These are phyloP conservation scores for Drosophila ambigua DNA, from an alignment of 1,140 invertebrate genomes.

Conservation along the genomic window DNA sequence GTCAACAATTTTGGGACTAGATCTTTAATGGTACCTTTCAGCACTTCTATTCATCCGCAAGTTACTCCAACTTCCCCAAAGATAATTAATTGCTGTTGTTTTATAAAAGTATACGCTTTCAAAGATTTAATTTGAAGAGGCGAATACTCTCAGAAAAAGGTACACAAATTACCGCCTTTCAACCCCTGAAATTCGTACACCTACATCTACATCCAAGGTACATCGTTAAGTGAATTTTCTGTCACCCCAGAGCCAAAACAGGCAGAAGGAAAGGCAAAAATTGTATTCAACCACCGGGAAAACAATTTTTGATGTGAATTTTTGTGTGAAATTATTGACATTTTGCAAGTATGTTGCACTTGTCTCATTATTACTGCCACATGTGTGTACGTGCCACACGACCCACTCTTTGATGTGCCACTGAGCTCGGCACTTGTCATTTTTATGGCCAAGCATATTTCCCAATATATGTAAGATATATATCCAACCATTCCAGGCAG, in stretches of 20 bases:
- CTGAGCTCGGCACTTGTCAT: conserved; percentile 73
- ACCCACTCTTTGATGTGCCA: conserved; percentile 61
- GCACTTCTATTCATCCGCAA: too few species aligned
- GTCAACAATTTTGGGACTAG: too few species aligned
- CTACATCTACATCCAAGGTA: conserved; percentile 11
- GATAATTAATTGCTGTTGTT: too few species aligned
- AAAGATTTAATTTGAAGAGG: too few species aligned
- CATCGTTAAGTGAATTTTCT: conserved; percentile 54
- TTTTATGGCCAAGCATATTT: conserved; percentile 72
- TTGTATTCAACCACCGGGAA: conserved; percentile 59
- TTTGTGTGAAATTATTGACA: conserved; percentile 70
- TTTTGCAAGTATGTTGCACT: conserved; percentile 82
- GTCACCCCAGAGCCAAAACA: conserved; percentile 32
- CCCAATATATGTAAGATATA: conserved; percentile 40
- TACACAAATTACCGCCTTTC: conserved; percentile 2
- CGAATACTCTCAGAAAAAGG: conserved; percentile 4
- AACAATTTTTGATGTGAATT: conserved; percentile 28
- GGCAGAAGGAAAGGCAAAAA: conserved; percentile 14
- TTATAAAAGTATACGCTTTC: too few species aligned
- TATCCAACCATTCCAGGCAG: conserved; percentile 8
- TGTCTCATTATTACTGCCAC: conserved; percentile 80
- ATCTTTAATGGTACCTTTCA: too few species aligned
- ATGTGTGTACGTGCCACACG: conserved; percentile 77
- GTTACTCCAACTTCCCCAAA: too few species aligned
- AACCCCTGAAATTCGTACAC: conserved; percentile 18